These are phyloP conservation scores for Yoshiicerus persimilis DNA, from an alignment of 1,140 invertebrate genomes.

Conservation along the genomic window DNA sequence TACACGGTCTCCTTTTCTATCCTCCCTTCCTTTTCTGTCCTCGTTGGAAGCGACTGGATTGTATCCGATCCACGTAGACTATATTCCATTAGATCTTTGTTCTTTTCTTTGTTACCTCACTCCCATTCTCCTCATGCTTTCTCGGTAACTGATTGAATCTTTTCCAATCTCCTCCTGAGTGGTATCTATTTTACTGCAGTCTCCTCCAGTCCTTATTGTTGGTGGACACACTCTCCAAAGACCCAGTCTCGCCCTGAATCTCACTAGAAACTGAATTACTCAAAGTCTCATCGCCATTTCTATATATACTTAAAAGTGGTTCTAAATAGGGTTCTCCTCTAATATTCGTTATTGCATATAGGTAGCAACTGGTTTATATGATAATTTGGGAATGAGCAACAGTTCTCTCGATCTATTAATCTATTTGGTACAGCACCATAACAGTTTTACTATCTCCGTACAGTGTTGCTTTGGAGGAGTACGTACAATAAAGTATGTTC, in stretches of 20 bases:
- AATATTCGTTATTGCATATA: too few relatives aligned
- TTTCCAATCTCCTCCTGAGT: not conserved
- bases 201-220: not conserved
- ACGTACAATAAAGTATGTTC: not conserved
- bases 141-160: not conserved
- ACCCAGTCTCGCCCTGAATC: too few relatives aligned
- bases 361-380: not conserved
- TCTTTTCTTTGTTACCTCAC: too few relatives aligned
- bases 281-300: not conserved
- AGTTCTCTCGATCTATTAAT: not conserved
- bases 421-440: not conserved
- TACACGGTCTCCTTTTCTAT: too few relatives aligned
- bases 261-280: not conserved
- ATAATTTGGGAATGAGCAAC: not conserved
- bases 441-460: not conserved
- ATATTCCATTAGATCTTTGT: not conserved
- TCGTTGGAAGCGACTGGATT: too few relatives aligned
- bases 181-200: not conserved
- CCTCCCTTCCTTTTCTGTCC: too few relatives aligned
- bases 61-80: not conserved
- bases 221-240: not conserved
- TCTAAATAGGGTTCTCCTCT: too few relatives aligned
- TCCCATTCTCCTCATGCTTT: not conserved
- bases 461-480: too few relatives aligned
- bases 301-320: not conserved